Evolutionary conservation across 2,113 vertebrate species (phyloP).

Genomic region (Periophthalmus modestus): DNA sequence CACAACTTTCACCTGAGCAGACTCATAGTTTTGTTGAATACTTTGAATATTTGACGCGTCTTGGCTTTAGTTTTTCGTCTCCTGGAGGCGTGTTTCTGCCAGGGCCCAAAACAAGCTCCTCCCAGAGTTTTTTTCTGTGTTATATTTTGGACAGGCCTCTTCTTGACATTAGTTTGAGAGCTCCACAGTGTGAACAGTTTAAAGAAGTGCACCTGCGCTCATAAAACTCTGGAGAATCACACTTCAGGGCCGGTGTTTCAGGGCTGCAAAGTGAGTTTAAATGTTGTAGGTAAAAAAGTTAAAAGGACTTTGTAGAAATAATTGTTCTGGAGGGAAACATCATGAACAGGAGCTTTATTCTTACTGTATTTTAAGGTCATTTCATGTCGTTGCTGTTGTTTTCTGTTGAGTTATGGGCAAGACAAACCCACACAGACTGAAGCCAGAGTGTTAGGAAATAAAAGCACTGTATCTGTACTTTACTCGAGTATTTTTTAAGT

Average conservation of each 20-base stretch:
- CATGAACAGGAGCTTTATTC: not conserved
- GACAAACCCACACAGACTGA: no score
- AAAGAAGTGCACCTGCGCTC: not conserved
- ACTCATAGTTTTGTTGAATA: not conserved
- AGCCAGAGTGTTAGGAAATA: no score
- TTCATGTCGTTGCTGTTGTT: no score
- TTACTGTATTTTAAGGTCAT: not conserved
- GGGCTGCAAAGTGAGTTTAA: not conserved
- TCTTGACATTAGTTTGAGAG: not conserved
- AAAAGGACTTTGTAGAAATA: not conserved
- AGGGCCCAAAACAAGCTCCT: not conserved
- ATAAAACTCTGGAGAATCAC: not conserved
- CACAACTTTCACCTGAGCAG: not conserved
- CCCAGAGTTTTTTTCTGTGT: not conserved
- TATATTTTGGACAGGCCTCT: constrained; percentile 1
- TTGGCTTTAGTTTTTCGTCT: not conserved
- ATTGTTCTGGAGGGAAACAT: no score
- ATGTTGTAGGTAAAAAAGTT: not conserved
- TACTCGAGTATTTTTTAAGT: no score
- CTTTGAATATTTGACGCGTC: not conserved
- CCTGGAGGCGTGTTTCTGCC: not conserved
- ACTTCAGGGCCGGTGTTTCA: not conserved
- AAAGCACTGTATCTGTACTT: no score
- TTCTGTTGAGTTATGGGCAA: no score
- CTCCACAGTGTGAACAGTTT: not conserved